Evolutionary conservation across 2,797 vertebrate species (phyloP).

Genomic region (Carduelis carduelis): DNA sequence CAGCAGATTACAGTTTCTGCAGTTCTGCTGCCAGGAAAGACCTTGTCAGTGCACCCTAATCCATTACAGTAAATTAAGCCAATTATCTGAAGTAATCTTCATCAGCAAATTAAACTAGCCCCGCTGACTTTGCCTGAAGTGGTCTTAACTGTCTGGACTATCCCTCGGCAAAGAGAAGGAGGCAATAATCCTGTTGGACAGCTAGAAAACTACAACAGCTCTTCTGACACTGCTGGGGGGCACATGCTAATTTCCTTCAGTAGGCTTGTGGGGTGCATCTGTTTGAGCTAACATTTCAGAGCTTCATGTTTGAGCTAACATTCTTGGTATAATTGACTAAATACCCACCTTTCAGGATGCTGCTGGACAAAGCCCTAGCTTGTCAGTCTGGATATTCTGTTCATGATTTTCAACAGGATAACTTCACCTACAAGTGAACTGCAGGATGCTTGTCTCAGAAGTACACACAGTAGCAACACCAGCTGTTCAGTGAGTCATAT

Average conservation of each 20-base stretch:
- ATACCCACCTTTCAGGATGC: neutral
- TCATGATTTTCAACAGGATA: neutral
- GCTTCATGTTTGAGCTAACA: neutral
- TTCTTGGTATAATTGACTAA: neutral
- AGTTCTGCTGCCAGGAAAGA: neutral
- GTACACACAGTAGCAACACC: neutral
- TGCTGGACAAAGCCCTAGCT: neutral
- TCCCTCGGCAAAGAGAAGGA: neutral
- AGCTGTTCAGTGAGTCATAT: neutral
- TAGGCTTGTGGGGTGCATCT: neutral
- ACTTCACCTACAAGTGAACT: neutral
- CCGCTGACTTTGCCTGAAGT: neutral
- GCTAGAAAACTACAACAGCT: neutral
- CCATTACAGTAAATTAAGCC: slow-evolving; percentile 15
- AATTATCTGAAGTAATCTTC: neutral
- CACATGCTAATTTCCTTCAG: neutral
- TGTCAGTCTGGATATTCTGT: neutral
- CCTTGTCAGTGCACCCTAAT: neutral
- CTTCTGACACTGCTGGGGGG: neutral
- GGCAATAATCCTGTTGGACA: neutral
- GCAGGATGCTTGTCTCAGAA: neutral
- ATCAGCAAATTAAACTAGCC: neutral
- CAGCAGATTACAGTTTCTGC: neutral
- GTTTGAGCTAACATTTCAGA: neutral
- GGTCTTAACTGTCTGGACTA: neutral